Evolutionary conservation across 2,797 vertebrate genomes (phyloP), one percentile per base, ranked within the genome.

Genomic region (Enoplosus armatus): DNA sequence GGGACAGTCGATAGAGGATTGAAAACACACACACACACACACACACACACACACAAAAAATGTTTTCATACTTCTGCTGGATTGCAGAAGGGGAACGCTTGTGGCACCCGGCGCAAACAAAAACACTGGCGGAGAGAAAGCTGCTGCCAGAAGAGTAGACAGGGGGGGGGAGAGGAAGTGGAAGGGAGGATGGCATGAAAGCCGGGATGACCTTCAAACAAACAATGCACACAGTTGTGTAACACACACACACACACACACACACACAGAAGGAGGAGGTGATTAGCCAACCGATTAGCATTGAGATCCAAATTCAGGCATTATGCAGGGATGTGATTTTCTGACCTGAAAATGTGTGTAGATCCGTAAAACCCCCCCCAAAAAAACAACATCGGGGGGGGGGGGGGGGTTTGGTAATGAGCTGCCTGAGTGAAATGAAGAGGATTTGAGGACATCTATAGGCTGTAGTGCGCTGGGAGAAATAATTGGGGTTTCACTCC

Each of bases 201-300:
- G 72, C 45, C 11, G 35, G 8, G 53, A 66, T 82, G 83, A 90
- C 86, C 80, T 89, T 89, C 79, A 86, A 58, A 80, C 41, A 43
- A 85, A 72, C 67, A 79, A 76, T 43, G 24, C 51, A 54, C 63
- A 16, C 20, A 5, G 80, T 85, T 84, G 72, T n/a, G 22, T 59
- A 86, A 82, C 58, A 69, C 16, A 58, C 53, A 68, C 29, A 31
- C n/a, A n/a, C n/a, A n/a, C n/a, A n/a, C n/a, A n/a, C n/a, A n/a
- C n/a, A 82, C 58, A 69, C 16, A 58, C 53, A 68, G 26, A 31
- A 70, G 35, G 39, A 65, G 50, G 63, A 73, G 47, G 72, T 63
- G 63, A 69, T 33, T 63, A 33, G 2, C 37, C 53, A 11, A 24
- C 3, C 0, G 20, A 65, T 84, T 45, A 58, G 50, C 69, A 11